Evolutionary conservation across 2,113 vertebrate genomes (phyloP).

Genomic region (Trinectes maculatus): DNA sequence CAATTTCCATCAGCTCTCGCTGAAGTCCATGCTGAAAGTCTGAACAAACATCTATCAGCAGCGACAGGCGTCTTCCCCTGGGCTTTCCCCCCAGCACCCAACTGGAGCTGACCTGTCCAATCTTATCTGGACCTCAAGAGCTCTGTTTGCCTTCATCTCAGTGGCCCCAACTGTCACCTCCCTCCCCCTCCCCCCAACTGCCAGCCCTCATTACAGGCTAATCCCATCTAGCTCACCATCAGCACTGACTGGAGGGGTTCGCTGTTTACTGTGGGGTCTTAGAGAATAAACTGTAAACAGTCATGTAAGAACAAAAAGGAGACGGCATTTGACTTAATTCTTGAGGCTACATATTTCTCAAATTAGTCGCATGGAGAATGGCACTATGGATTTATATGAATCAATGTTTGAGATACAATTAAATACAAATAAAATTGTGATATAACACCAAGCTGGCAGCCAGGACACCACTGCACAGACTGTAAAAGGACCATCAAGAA

Average conservation of each 20-base stretch:
- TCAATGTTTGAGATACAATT: neutral
- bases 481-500: neutral
- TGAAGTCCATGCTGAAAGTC: conserved; percentile 46
- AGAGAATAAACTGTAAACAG: conserved; percentile 9
- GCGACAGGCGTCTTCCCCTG: conserved; percentile 54
- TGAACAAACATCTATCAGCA: conserved; percentile 67
- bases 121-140: conserved; percentile 57
- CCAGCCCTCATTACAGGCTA: conserved; percentile 51
- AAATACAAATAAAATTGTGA: neutral
- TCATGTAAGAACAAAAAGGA: conserved; percentile 1
- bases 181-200: conserved; percentile 11
- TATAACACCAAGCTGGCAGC: conserved; percentile 6
- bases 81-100: conserved; percentile 46
- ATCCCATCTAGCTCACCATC: conserved; percentile 61
- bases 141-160: conserved; percentile 46
- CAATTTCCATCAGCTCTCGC: conserved; percentile 56
- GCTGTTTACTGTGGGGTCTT: conserved; percentile 5
- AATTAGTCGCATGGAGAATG: neutral
- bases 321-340: neutral
- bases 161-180: conserved; percentile 6
- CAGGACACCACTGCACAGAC: no score
- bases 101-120: conserved; percentile 52
- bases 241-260: conserved; percentile 47
- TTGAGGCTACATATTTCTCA: conserved; percentile 3
- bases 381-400: neutral